Percentiles rank a stretch among this genome's conserved stretches.
phyloP scores from a whole-genome alignment of 2,888 invertebrate species.

The Netelia melanura region DNA sequence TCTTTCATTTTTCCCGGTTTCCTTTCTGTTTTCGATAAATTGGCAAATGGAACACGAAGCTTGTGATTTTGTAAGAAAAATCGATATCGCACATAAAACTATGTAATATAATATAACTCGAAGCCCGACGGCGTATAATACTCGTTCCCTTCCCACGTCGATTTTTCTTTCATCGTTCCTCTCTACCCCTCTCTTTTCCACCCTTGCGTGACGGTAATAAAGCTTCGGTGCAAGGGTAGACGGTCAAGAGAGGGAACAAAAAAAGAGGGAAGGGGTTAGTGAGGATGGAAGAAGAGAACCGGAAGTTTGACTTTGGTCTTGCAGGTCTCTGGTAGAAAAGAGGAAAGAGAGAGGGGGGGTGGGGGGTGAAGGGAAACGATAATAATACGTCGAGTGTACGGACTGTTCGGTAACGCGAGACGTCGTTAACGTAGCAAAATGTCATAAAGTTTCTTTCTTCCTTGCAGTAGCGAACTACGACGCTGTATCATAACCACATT shows the following conservation, averaged over 20 bases:
- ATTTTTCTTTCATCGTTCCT: constrained; percentile 20
- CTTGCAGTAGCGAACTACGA: background rate
- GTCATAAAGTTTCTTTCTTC: constrained; percentile 22
- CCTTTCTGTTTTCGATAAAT: background rate
- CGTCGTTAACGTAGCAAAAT: constrained; percentile 44
- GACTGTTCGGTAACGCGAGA: constrained; percentile 41
- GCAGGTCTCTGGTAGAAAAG: background rate
- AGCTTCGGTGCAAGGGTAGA: background rate
- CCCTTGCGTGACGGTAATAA: background rate
- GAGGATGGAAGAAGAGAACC: background rate
- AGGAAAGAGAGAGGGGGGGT: too few species aligned
- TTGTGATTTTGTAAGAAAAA: constrained; percentile 3
- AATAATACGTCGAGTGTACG: constrained; percentile 19
- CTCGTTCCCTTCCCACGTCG: background rate
- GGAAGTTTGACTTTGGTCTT: constrained; percentile 21
- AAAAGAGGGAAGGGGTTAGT: background rate
- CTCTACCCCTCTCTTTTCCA: background rate
- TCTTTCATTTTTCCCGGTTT: background rate
- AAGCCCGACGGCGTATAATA: background rate
- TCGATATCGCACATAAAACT: constrained; percentile 22
- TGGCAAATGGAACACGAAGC: constrained; percentile 5
- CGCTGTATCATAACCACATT: background rate
- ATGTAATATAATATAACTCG: background rate
- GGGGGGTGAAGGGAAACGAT: background rate
- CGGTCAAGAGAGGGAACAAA: background rate